Conservation (phyloP, 2,113 vertebrate species). For the Phaetusa simplex region DNA sequence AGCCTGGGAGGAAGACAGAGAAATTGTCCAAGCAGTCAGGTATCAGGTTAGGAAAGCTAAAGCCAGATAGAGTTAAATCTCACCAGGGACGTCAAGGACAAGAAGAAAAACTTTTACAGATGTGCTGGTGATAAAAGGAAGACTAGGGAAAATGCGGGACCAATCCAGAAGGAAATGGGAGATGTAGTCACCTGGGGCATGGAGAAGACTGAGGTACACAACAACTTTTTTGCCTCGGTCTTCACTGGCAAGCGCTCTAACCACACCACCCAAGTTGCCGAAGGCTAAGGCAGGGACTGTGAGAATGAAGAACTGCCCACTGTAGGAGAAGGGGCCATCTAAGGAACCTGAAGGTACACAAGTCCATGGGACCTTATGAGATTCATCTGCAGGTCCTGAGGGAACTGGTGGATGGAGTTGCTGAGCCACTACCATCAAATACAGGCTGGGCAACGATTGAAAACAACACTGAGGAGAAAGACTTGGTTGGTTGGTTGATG, state of each 20-base stretch:
- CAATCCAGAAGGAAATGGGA: background rate
- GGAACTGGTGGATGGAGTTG: background rate
- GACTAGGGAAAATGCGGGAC: background rate
- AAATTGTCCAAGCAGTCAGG: background rate
- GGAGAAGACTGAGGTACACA: background rate
- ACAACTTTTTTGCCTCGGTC: background rate
- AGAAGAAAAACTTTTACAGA: background rate
- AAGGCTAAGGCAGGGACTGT: background rate
- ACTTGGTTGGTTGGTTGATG: background rate
- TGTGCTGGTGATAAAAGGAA: background rate
- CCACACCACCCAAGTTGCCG: background rate
- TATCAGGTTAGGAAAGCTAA: background rate
- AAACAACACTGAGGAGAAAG: background rate
- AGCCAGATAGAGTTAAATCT: background rate
- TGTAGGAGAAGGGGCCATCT: background rate
- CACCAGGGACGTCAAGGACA: background rate
- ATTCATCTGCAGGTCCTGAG: background rate
- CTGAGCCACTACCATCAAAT: background rate
- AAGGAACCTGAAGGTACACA: background rate
- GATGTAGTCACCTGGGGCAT: background rate
- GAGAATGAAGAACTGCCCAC: background rate
- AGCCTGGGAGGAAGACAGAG: background rate
- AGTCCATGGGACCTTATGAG: background rate
- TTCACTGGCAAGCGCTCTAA: background rate
- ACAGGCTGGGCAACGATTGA: background rate